Evolutionary conservation across 2,888 invertebrate genomes (phyloP).

Genomic region (Dilophus febrilis): DNA sequence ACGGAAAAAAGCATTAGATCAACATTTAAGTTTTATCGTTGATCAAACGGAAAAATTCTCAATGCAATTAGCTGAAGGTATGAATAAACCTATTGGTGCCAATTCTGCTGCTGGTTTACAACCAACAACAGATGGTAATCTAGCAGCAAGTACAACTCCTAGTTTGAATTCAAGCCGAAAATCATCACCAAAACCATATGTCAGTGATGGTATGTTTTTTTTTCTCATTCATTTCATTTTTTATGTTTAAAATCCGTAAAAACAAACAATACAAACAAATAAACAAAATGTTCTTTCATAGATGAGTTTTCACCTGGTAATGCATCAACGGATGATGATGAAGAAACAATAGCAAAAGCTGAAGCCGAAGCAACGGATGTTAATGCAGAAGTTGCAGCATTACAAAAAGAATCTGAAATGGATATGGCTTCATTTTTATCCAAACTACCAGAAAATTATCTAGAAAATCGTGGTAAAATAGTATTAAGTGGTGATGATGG

Average conservation of each 20-base stretch:
- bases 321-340: constrained; percentile 68
- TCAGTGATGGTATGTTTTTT: constrained; percentile 33
- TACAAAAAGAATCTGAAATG: constrained; percentile 77
- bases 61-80: constrained; percentile 70
- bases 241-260: neutral
- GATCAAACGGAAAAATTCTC: constrained; percentile 97
- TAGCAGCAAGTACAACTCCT: constrained; percentile 20
- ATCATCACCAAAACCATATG: constrained; percentile 28
- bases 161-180: constrained; percentile 34
- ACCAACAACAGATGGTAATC: constrained; percentile 16
- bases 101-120: no score
- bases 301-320: constrained; percentile 73
- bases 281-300: no score
- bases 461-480: constrained; percentile 47
- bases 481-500: constrained; percentile 30
- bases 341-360: constrained; percentile 82
- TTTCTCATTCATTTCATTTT: neutral
- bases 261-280: neutral
- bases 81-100: constrained; percentile 38
- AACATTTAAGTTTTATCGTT: constrained; percentile 93
- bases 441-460: constrained; percentile 63
- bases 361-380: constrained; percentile 41
- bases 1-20: constrained; percentile 84
- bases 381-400: constrained; percentile 58
- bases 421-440: constrained; percentile 75